A percentile compares a stretch with the other conserved stretches of the same genome.
phyloP scores from a whole-genome alignment of 2,888 invertebrate species.

The Latrodectus elegans region DNA sequence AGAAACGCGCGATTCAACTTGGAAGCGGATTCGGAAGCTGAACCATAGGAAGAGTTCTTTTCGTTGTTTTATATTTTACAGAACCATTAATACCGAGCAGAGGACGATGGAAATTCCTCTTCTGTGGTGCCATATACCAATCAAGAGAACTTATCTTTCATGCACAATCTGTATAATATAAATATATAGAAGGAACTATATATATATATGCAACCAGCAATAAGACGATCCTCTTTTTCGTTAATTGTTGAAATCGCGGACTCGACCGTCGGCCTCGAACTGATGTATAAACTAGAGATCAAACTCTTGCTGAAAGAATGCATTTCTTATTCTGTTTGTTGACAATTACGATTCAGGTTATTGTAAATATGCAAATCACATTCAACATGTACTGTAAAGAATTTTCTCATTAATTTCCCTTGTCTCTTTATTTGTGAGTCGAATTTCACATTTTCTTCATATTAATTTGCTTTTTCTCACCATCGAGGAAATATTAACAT shows the following conservation, averaged over 20 bases:
- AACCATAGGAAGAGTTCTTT: background rate
- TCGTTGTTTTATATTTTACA: background rate
- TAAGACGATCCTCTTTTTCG: constrained; percentile 6
- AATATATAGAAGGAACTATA: constrained; percentile 1
- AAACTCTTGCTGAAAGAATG: constrained; percentile 25
- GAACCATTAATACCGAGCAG: background rate
- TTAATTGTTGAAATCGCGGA: background rate
- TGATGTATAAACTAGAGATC: too few species aligned
- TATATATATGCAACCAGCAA: constrained; percentile 33
- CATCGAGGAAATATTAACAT: background rate
- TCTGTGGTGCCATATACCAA: background rate
- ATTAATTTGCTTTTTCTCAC: background rate
- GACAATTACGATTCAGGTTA: constrained; percentile 64
- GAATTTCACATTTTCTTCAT: background rate
- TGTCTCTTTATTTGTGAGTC: constrained; percentile 39
- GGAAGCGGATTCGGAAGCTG: background rate
- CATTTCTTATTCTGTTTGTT: constrained; percentile 54
- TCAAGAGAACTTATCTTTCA: constrained; percentile 2
- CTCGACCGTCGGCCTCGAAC: too few species aligned
- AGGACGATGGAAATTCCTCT: background rate
- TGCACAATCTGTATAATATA: constrained; percentile 52
- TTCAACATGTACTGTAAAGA: constrained; percentile 68
- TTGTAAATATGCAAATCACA: constrained; percentile 67
- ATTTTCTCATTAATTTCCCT: constrained; percentile 63
- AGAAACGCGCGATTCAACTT: background rate